Percentiles rank a stretch among this genome's conserved stretches.
phyloP scores from a whole-genome alignment of 2,888 invertebrate genomes.

The Trypoxylon attenuatum region DNA sequence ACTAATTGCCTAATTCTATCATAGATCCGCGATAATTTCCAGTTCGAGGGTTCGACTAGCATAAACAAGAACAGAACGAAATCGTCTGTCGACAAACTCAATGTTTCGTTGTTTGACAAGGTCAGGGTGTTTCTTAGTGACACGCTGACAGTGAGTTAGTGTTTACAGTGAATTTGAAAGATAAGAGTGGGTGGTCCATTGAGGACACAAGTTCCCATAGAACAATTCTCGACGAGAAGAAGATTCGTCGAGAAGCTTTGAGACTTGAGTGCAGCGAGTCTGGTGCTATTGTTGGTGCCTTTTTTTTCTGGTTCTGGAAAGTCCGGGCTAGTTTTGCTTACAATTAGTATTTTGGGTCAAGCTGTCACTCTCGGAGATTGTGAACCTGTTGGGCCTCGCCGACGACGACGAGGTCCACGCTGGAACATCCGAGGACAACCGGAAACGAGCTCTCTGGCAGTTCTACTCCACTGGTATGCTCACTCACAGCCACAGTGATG shows the following conservation, averaged over 20 bases:
- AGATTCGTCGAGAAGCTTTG: too few species aligned
- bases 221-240: too few species aligned
- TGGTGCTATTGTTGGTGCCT: too few species aligned
- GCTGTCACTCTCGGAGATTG: constrained; percentile 63
- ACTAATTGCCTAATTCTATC: too few species aligned
- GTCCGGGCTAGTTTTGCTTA: too few species aligned
- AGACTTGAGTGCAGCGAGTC: too few species aligned
- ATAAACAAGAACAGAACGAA: too few species aligned
- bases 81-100: not conserved
- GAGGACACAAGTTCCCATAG: too few species aligned
- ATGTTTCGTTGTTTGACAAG: not conserved
- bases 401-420: constrained; percentile 63
- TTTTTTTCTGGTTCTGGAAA: too few species aligned
- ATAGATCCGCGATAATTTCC: too few species aligned
- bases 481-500: constrained; percentile 90
- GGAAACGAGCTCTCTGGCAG: constrained; percentile 64
- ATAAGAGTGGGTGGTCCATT: constrained; percentile 4
- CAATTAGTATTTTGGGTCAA: constrained; percentile 42
- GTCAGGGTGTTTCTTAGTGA: constrained; percentile 2
- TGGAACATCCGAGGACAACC: constrained; percentile 61
- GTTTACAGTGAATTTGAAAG: constrained; percentile 25
- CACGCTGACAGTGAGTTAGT: constrained; percentile 2
- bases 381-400: constrained; percentile 62
- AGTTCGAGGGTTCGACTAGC: too few species aligned
- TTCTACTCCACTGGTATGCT: constrained; percentile 78